A percentile compares a stretch with the other conserved stretches of the same genome.
phyloP scores from a whole-genome alignment of 2,113 vertebrate species.

The Cyprinodon brontotheroides region DNA sequence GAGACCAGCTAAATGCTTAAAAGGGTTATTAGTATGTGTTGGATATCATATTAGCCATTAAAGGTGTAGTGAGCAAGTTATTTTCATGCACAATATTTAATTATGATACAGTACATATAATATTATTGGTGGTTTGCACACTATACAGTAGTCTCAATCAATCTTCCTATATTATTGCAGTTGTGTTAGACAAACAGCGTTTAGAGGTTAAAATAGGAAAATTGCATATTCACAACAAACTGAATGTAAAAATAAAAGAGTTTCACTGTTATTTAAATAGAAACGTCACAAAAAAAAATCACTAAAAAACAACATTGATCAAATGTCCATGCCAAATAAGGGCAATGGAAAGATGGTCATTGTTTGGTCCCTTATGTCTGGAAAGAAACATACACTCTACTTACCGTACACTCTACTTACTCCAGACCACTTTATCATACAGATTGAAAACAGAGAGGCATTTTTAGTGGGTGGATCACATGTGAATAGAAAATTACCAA shows the following conservation, averaged over 20 bases:
- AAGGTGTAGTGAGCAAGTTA: background rate
- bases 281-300: conserved; percentile 53
- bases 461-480: conserved; percentile 30
- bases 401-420: conserved; percentile 40
- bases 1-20: too few relatives aligned
- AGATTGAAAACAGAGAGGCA: conserved; percentile 60
- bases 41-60: background rate
- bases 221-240: conserved; percentile 32
- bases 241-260: conserved; percentile 55
- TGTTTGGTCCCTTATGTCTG: conserved; percentile 56
- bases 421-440: conserved; percentile 59
- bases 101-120: background rate
- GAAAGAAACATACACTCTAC: conserved; percentile 51
- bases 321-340: conserved; percentile 50
- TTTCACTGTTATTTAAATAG: conserved; percentile 57
- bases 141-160: background rate
- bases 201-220: conserved; percentile 15
- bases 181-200: conserved; percentile 29
- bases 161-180: conserved; percentile 21
- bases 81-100: background rate
- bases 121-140: background rate
- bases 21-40: background rate
- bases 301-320: conserved; percentile 2
- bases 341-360: conserved; percentile 25
- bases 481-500: conserved; percentile 24